Base-by-base conservation (phyloP, 2,888 invertebrate species). In the Nymphalis urticae region DNA sequence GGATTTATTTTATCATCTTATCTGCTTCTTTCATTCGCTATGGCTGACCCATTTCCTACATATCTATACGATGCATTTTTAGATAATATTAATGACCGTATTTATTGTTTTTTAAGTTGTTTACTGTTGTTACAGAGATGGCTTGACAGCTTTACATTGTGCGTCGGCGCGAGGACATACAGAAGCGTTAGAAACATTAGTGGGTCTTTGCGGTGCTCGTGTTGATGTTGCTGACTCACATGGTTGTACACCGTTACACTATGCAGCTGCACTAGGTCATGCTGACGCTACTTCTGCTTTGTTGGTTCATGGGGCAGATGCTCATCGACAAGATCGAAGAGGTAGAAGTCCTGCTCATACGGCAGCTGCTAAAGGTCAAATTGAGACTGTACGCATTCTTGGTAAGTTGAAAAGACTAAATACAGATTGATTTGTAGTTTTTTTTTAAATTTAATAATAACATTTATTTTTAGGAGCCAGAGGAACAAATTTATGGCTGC, bases 141-240 rank as follows among this genome's bases (percentile, higher is more conserved):
- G 98, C 0, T 91, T 99, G 7, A 98, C 98, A 64, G 98, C 98
- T 0, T 89, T 99, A 36, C 99, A 99, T 83, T 99, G 99, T 86
- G 98, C 99, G 0, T 98, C 99, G 0, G 98, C 98, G 1, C 94
- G 99, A 66, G 99, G 99, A 0, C 98, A 99, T 84, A 96, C 96
- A 0, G 97, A 97, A 80, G 98, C 98, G 79, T 94, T 98, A 64
- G 98, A 98, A 80, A 96, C 97, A 0, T 87, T 99, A 68, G 94
- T 98, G 1, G 96, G 97, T 16, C 90, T 98, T 8, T 98, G 98
- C 82, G 97, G 97, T 0, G 97, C 98, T 2, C 95, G 96, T 32
- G 96, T 98, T 0, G 98, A 99, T 86, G 95, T 97, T 17, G 95
- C 96, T 24, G 99, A 99, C 87, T 96, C 96, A 61, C 98, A 98